Evolutionary conservation across 2,888 invertebrate genomes (phyloP), one percentile per base, ranked within the genome.

Genomic region (Nomada lathburiana): DNA sequence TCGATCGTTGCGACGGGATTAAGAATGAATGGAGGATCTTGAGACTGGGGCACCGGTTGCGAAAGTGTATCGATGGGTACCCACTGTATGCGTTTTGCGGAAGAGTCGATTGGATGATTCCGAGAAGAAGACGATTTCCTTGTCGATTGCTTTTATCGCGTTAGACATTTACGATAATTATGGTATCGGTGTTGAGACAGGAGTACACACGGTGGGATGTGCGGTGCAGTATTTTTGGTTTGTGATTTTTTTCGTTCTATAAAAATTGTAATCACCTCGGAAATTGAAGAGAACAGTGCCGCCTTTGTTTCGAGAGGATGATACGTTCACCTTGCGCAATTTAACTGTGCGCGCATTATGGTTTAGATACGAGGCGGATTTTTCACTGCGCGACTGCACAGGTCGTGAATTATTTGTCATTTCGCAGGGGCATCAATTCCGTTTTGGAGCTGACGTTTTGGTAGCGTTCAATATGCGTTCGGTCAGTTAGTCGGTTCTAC

Each of bases 321-420:
- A 26, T 59, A 72, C 57, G 57, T 57, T 9, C 36, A 73, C 73
- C 63, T 47, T 23, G 26, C 29, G 26, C 23, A 1, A 36, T 36
- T 36, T 36, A 36, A 71, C 74, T 72, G 59, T 63, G 71, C 55
- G 60, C 53, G 47, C 64, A 82, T 83, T 75, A 65, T 52, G 74
- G 55, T 63, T 47, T 63, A 69, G 72, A 75, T 76, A 47, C 52
- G 62, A 60, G 52, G n/a, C 11, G 29, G 55, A 23, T 59, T 79
- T 83, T 76, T 80, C 76, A 53, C 42, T 20, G 23, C 29, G 55
- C 10, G 36, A 42, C 47, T 7, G 23, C 60, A 16, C 55, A 26
- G 26, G n/a, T 52, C 72, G 73, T 85, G 83, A 86, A 88, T 88
- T 88, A 86, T 85, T 79, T 77, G 85, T 72, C 82, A 82, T 74